These are phyloP conservation scores for Oligia latruncula DNA, from an alignment of 2,888 invertebrate species.

Conservation along the genomic window DNA sequence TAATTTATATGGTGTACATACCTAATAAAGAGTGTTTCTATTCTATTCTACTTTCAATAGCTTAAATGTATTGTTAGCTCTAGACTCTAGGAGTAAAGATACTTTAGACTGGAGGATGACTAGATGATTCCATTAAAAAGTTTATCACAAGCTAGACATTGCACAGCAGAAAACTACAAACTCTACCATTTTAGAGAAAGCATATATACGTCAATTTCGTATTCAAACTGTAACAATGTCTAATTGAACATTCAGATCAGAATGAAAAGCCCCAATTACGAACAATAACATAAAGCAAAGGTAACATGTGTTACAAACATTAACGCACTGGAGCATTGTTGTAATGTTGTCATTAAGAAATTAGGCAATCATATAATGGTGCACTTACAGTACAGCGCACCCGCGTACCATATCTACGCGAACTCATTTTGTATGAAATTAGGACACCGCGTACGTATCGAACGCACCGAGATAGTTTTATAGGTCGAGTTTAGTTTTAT, in stretches of 20 bases:
- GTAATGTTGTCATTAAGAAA: conserved; percentile 62
- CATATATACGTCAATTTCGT: conserved; percentile 11
- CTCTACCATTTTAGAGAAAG: conserved; percentile 23
- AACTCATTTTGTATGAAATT: conserved; percentile 75
- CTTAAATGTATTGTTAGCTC: background rate
- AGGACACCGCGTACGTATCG: conserved; percentile 73
- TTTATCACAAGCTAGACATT: conserved; percentile 2
- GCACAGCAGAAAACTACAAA: conserved; percentile 10
- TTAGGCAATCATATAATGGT: conserved; percentile 63
- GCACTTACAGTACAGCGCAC: conserved; percentile 50
- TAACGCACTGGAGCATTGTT: conserved; percentile 56
- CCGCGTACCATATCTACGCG: conserved; percentile 70
- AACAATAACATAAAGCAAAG: conserved; percentile 43
- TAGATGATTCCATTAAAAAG: background rate
- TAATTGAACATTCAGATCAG: conserved; percentile 48
- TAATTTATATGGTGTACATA: too few species aligned
- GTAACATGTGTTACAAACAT: conserved; percentile 53
- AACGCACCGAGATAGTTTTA: conserved; percentile 72
- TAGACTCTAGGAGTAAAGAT: too few species aligned
- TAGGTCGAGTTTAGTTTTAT: conserved; percentile 77
- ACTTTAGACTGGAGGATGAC: background rate
- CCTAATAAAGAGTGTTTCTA: too few species aligned
- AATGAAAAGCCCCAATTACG: conserved; percentile 45
- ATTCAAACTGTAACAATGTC: conserved; percentile 44
- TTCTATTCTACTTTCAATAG: too few species aligned